These are phyloP conservation scores for Fregetta grallaria DNA, from an alignment of 2,113 vertebrate species.

Conservation along the genomic window DNA sequence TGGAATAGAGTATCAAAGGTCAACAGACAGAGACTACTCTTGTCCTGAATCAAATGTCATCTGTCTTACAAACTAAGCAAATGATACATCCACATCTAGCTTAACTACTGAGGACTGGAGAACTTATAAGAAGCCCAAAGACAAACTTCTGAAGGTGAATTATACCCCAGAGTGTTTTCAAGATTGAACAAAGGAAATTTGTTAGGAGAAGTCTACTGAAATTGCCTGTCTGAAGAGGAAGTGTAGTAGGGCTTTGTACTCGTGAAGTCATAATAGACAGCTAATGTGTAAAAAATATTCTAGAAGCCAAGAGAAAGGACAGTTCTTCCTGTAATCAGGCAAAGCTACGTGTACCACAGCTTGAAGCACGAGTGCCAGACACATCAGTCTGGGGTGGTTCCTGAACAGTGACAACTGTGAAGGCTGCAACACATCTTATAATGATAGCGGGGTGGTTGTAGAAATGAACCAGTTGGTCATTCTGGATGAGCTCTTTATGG, in stretches of 20 bases:
- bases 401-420: neutral
- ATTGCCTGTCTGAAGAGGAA: neutral
- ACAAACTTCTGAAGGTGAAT: neutral
- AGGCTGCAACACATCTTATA: neutral
- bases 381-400: neutral
- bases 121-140: neutral
- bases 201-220: neutral
- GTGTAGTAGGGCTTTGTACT: neutral
- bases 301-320: neutral
- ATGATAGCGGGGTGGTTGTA: accelerated
- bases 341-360: accelerated
- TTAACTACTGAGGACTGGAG: neutral
- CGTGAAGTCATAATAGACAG: neutral
- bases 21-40: neutral
- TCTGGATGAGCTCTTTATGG: neutral
- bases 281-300: neutral
- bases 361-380: neutral
- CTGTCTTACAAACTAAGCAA: neutral
- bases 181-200: neutral
- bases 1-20: neutral
- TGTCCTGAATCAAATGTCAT: neutral
- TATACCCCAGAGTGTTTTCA: neutral
- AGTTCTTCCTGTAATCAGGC: neutral
- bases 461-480: neutral
- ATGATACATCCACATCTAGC: neutral